Base-by-base conservation (phyloP, 2,113 vertebrate genomes). In the Chaenogobius annularis region DNA sequence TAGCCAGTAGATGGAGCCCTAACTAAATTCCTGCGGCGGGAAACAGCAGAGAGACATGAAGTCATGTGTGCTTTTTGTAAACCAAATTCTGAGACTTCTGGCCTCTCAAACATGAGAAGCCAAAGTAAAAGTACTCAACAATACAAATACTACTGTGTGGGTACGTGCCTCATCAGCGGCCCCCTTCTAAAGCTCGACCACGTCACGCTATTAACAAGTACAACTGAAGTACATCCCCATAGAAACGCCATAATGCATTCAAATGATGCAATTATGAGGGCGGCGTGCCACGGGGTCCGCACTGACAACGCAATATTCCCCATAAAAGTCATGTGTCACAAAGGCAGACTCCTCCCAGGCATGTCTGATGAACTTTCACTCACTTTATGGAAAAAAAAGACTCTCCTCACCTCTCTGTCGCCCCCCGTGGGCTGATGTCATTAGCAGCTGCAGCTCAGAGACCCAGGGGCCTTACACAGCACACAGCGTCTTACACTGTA, bases 321-420 rank as follows among this genome's bases (percentile, higher is more conserved):
- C 15, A 61, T 26, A 61, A 63, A 40, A 40, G 61, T 40, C 61
- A 63, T 20, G 43, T 63, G 61, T 40, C 35, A 40, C 23, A 63
- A 40, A 40, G 61, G 35, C 15, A 66, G 35, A 65, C 11, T 40
- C 46, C 37, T 66, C 47, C n/a, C 15, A 64, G 40, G 65, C 23
- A n/a, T 58, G 20, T 71, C 35, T 74, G 47, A 71, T 75, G 59
- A 80, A 78, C 73, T 61, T 70, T 50, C 1, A 23, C 44, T 11
- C 44, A 44, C n/a, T n/a, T n/a, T 13, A 46, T 14, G 11, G 14
- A 47, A 47, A 47, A 12, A 12, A 15, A 47, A 47, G 13, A 48
- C 15, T 26, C 15, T 43, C 5, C n/a, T 40, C 71, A 10, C 50
- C 12, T 10, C n/a, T 20, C 26, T n/a, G n/a, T n/a, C n/a, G n/a